These are phyloP conservation scores for Taenaris catops DNA, from an alignment of 2,888 invertebrate species.

Conservation along the genomic window DNA sequence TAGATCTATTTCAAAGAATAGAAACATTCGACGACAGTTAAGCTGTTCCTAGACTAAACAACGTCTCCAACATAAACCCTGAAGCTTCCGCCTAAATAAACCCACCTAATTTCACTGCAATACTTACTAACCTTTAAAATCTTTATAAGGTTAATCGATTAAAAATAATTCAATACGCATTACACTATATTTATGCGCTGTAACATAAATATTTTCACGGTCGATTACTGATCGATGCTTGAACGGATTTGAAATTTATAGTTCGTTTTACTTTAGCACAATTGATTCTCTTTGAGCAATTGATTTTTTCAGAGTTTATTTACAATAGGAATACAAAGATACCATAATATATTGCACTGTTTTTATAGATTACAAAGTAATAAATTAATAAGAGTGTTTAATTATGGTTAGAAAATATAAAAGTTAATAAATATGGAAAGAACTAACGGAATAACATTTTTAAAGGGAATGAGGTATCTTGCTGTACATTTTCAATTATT, in stretches of 20 bases:
- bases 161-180: background rate
- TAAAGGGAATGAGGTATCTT: background rate
- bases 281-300: slow-evolving; percentile 1
- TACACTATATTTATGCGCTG: slow-evolving; percentile 1
- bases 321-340: background rate
- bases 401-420: slow-evolving; percentile 5
- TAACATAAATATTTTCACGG: slow-evolving; percentile 7
- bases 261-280: slow-evolving; percentile 10
- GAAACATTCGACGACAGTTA: too few relatives aligned
- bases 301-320: slow-evolving; percentile 13
- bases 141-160: background rate
- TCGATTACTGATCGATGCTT: slow-evolving; percentile 8
- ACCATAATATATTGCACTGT: slow-evolving; percentile 6
- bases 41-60: too few relatives aligned
- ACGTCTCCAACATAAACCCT: background rate
- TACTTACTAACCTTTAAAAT: too few relatives aligned
- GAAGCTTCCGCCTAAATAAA: background rate
- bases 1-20: too few relatives aligned
- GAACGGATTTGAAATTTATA: slow-evolving; percentile 14
- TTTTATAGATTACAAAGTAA: slow-evolving; percentile 5
- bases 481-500: slow-evolving; percentile 1
- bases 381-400: slow-evolving; percentile 6
- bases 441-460: slow-evolving; percentile 1
- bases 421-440: slow-evolving; percentile 4
- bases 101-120: too few relatives aligned